Evolutionary conservation across 2,797 vertebrate species (phyloP), one percentile per base, ranked within the genome.

Genomic region (Centroberyx gerrardi): DNA sequence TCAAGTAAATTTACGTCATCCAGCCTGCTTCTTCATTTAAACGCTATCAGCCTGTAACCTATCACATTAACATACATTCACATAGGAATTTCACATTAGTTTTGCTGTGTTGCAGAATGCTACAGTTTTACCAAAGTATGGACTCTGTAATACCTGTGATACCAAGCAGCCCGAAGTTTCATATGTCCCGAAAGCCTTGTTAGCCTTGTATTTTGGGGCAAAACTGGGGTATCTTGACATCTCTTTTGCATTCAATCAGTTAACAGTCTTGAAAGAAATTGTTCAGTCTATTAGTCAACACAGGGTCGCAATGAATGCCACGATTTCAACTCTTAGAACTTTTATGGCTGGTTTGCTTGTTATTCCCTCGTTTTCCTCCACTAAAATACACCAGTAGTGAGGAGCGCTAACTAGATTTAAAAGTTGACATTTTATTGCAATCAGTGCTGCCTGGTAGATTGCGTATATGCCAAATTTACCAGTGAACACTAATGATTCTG

Each of bases 1-100:
- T 70, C 17, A 0, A 33, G 38, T 61, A 75, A 10, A 55, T 65
- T 62, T 27, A 53, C 72, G 54, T 52, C 55, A 68, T 61, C 52
- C 8, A 1, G 28, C 18, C 66, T 59, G 49, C 38, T 63, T 68
- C 22, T 63, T 78, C 51, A 67, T 29, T 38, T 17, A 1, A 51
- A 14, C 27, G 48, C 38, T 64, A 1, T 72, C 61, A 38, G 54
- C 40, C 75, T 18, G 0, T 3, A 22, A 22, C 22, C 22, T 22
- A 4, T 13, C 1, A 0, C 18, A 49, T 22, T 38, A 60, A 71
- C 22, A 58, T 2, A 36, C 13, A 27, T 9, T 22, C 44, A 38
- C 46, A 51, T 5, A 22, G 0, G 27, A 54, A 52, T 56, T 33
- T 72, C 3, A 64, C 18, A n/a, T 12, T 28, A 17, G 12, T 27